These are phyloP conservation scores for Crocidura indochinensis DNA, from an alignment of 2,797 vertebrate species.

Conservation along the genomic window DNA sequence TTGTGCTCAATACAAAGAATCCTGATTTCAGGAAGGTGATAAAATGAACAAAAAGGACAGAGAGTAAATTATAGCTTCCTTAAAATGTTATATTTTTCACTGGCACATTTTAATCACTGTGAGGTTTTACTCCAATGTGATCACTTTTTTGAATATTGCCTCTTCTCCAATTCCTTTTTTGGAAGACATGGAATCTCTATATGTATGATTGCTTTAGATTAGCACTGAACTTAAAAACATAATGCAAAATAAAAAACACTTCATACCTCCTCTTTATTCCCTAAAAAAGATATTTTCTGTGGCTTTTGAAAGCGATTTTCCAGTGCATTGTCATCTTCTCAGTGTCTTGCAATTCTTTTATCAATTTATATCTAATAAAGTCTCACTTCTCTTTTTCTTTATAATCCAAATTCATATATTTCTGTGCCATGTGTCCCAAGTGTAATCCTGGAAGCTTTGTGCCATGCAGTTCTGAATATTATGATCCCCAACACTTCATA, in stretches of 20 bases:
- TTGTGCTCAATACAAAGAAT: conserved; percentile 12
- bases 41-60: not conserved
- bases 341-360: not conserved
- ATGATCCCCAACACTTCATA: too few species aligned
- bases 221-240: conserved; percentile 18
- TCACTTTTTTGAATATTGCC: conserved; percentile 25
- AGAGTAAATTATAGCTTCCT: not conserved
- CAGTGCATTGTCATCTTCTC: not conserved
- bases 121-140: conserved; percentile 14
- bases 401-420: not conserved
- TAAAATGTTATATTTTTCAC: not conserved
- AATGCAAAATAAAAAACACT: not conserved
- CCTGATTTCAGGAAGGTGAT: conserved; percentile 16
- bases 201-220: conserved; percentile 55
- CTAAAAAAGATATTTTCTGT: not conserved
- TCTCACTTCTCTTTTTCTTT: conserved; percentile 1
- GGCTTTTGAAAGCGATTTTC: too few species aligned
- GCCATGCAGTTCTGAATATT: too few species aligned
- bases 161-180: conserved; percentile 34
- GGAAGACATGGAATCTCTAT: conserved; percentile 2
- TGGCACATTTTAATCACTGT: not conserved
- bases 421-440: too few species aligned
- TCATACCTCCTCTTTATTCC: not conserved
- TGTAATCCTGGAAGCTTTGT: too few species aligned
- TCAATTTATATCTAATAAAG: conserved; percentile 18